Percentiles rank a stretch among this genome's conserved stretches.
Conservation (phyloP, 2,113 vertebrate species). For the Ia io region DNA sequence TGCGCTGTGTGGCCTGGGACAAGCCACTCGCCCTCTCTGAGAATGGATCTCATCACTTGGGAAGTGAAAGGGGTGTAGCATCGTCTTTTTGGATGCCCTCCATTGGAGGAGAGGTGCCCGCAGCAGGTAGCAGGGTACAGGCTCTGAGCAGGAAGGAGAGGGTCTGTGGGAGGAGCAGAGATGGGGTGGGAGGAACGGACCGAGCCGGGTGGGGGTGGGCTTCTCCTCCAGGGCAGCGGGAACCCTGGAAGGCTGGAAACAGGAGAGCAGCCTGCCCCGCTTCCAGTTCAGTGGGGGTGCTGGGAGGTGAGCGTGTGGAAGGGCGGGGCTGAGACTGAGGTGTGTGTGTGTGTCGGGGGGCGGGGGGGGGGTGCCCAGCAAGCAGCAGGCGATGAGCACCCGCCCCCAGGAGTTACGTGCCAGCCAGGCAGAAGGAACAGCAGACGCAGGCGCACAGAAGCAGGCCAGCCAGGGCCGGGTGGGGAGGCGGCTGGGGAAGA, state of each 20-base stretch:
- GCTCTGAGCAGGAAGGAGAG: not conserved
- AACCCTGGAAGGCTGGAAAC: fast-evolving
- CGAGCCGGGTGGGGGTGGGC: fast-evolving
- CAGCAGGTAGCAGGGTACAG: not conserved
- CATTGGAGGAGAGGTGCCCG: not conserved
- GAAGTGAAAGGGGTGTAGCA: not conserved
- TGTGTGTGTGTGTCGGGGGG: not conserved
- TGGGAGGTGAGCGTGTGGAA: fast-evolving
- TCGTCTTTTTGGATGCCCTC: too few relatives aligned
- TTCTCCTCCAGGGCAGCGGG: not conserved
- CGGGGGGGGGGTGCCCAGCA: not conserved
- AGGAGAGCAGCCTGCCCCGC: not conserved
- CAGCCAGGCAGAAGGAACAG: not conserved
- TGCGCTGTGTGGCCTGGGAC: not conserved
- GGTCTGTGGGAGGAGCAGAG: not conserved
- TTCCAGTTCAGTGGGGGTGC: not conserved
- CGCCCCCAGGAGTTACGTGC: not conserved
- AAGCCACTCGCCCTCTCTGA: not conserved
- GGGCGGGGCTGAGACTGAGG: not conserved
- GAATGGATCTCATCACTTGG: not conserved
- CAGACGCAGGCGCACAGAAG: fast-evolving
- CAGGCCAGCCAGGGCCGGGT: fast-evolving
- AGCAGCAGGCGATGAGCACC: fast-evolving
- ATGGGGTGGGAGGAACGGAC: not conserved
- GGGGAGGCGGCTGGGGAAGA: too few relatives aligned